A percentile compares a stretch with the other conserved stretches of the same genome.
These are phyloP conservation scores for Rana temporaria DNA, from an alignment of 2,113 vertebrate species.

Conservation along the genomic window DNA sequence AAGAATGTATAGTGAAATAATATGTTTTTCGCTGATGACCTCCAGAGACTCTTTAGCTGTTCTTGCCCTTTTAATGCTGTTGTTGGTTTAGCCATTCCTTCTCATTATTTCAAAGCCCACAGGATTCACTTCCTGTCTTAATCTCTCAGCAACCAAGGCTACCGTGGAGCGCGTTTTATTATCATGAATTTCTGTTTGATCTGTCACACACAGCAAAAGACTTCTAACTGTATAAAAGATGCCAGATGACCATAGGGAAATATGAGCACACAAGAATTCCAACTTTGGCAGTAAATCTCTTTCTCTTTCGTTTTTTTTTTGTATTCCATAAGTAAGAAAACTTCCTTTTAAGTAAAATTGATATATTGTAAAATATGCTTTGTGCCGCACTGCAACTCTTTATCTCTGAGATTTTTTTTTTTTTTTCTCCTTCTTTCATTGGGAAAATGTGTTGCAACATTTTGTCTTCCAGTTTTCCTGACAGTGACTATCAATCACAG, in stretches of 20 bases:
- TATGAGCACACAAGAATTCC: slow-evolving; percentile 62
- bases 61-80: slow-evolving; percentile 67
- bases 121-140: slow-evolving; percentile 70
- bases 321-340: slow-evolving; percentile 55
- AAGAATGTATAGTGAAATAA: slow-evolving; percentile 69
- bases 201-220: slow-evolving; percentile 63
- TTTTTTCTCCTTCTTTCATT: slow-evolving; percentile 44
- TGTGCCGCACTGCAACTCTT: slow-evolving; percentile 58
- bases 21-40: slow-evolving; percentile 71
- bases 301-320: slow-evolving; percentile 57
- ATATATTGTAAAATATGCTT: slow-evolving; percentile 63
- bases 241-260: slow-evolving; percentile 57
- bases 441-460: slow-evolving; percentile 63
- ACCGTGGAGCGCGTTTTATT: slow-evolving; percentile 66
- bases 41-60: slow-evolving; percentile 66
- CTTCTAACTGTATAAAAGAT: slow-evolving; percentile 64
- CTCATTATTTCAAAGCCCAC: slow-evolving; percentile 69
- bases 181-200: slow-evolving; percentile 70
- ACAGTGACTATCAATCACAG: slow-evolving; percentile 70
- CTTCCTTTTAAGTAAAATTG: slow-evolving; percentile 61
- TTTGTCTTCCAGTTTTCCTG: slow-evolving; percentile 62
- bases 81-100: slow-evolving; percentile 67
- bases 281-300: slow-evolving; percentile 63
- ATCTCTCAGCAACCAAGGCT: slow-evolving; percentile 67
- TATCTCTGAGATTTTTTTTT: slow-evolving; percentile 58